Conservation (phyloP, 2,888 invertebrate species). For the Sarcophaga carnaria region DNA sequence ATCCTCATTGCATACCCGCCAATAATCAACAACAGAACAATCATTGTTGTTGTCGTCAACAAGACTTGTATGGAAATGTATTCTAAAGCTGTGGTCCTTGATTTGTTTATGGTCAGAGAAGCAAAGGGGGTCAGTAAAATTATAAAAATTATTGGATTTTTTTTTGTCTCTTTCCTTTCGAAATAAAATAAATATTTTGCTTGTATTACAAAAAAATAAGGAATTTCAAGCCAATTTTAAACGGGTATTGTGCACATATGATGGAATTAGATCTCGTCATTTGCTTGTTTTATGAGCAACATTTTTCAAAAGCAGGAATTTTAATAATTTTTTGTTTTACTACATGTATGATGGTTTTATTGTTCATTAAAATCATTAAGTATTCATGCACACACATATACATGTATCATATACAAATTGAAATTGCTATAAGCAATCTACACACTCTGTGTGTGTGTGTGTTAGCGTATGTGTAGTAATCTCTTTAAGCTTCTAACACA, state of each 20-base stretch:
- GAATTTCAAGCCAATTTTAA: no score
- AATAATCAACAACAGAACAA: not conserved
- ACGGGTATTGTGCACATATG: no score
- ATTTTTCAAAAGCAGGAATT: no score
- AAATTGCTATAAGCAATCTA: not conserved
- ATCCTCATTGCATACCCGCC: not conserved
- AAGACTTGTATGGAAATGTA: not conserved
- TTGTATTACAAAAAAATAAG: no score
- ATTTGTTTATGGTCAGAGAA: slow-evolving; percentile 5
- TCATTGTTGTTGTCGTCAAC: not conserved
- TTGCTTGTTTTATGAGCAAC: no score
- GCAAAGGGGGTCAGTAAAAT: not conserved
- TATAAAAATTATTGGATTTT: not conserved
- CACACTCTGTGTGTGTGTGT: not conserved
- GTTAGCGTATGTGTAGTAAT: not conserved
- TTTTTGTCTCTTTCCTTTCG: not conserved
- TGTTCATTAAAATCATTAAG: not conserved
- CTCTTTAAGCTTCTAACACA: slow-evolving; percentile 11
- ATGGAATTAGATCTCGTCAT: no score
- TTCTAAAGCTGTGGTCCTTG: slow-evolving; percentile 27
- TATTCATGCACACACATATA: not conserved
- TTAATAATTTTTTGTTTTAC: no score
- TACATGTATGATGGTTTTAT: no score
- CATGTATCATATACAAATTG: slow-evolving; percentile 4
- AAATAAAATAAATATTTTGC: no score